Evolutionary conservation across 1,140 invertebrate genomes (phyloP), one percentile per base, ranked within the genome.

Genomic region (Tigriopus japonicus): DNA sequence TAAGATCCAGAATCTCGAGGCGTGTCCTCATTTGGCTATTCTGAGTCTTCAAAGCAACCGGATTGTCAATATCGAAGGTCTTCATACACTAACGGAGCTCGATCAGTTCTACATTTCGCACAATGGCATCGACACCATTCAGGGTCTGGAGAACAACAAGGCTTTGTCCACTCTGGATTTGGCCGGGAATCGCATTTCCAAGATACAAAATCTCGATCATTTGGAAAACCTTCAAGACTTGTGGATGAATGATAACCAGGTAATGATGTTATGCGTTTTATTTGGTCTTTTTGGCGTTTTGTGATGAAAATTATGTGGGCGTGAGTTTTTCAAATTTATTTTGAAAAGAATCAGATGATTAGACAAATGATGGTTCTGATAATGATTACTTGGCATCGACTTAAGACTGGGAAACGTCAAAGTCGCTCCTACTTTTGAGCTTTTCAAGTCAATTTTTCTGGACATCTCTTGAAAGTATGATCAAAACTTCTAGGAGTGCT

Each of bases 171-270:
- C 92, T 3, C 74, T 97, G 43, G 93, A 98, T 75, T 69, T 97
- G 63, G 87, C 91, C 0, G 77, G 81, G 54, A 98, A 98, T 72
- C 80, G 83, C 70, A 85, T 98, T 14, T 81, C 80, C 56, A 74
- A 72, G 6, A 82, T 98, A 62, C 77, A 85, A 65, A 89, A 91
- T 72, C 71, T 97, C 12, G 69, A 74, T 14, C 81, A 87, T 70
- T 76, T 97, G 63, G 68, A 65, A 6, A 71, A 82, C 35, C 73
- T 98, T 42, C 81, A 89, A 70, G 93, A 98, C 71, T 81, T 98
- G 69, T 98, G 95, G 94, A 75, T 94, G 52, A 98, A 98, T 71
- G 82, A 95, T 68, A 98, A 98, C 73, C 74, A 81, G 55, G 55
- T 58, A 58, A 15, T 1, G 13, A 9, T 24, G 2, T n/a, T 55